Evolutionary conservation across 1,140 invertebrate species (phyloP).

Genomic region (Lasaia peninsularis): DNA sequence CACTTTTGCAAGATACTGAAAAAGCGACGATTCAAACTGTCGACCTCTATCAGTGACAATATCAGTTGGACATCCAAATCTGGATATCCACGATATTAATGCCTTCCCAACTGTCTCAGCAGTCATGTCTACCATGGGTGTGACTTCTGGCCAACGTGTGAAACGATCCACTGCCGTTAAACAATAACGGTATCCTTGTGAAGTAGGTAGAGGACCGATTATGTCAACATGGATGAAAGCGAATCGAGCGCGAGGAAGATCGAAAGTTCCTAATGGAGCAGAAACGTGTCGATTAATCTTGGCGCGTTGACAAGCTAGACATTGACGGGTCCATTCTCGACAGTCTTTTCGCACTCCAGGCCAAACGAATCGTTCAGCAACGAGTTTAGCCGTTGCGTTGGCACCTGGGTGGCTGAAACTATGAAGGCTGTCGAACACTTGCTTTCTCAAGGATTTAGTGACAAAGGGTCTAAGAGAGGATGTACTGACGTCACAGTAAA

Average conservation of each 20-base stretch:
- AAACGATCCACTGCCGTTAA: slow-evolving; percentile 7
- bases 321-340: slow-evolving; percentile 16
- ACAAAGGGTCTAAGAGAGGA: slow-evolving; percentile 14
- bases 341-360: slow-evolving; percentile 22
- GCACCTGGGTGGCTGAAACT: slow-evolving; percentile 20
- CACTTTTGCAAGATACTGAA: slow-evolving; percentile 11
- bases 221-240: slow-evolving; percentile 15
- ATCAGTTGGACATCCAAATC: slow-evolving; percentile 18
- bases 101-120: slow-evolving; percentile 22
- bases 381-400: slow-evolving; percentile 14
- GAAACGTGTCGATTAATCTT: slow-evolving; percentile 20
- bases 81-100: slow-evolving; percentile 17
- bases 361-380: slow-evolving; percentile 24
- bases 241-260: slow-evolving; percentile 17
- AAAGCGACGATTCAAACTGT: slow-evolving; percentile 25
- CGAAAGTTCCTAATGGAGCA: slow-evolving; percentile 15
- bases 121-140: slow-evolving; percentile 22
- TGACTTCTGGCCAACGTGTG: slow-evolving; percentile 21
- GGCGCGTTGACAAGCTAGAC: slow-evolving; percentile 21
- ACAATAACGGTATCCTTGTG: slow-evolving; percentile 20
- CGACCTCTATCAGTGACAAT: slow-evolving; percentile 20
- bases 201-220: slow-evolving; percentile 19
- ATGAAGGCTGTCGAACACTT: not conserved
- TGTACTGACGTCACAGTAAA: slow-evolving; percentile 22
- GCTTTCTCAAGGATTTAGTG: too few species aligned